Evolutionary conservation across 2,797 vertebrate genomes (phyloP), one percentile per base, ranked within the genome.

Genomic region (Coluber constrictor): DNA sequence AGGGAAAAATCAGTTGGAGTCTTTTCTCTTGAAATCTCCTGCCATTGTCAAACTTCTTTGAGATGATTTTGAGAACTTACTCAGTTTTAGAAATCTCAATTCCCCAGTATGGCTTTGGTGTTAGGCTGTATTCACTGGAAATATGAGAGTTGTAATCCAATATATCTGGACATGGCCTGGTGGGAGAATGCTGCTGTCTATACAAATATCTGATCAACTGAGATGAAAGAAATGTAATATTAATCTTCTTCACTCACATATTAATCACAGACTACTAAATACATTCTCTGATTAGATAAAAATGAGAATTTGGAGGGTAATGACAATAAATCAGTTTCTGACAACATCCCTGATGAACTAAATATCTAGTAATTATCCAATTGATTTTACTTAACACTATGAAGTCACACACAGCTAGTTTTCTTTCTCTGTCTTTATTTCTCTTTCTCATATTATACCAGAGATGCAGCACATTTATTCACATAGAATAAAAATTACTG

Each of bases 401-500:
- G 3, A 94, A 92, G 56, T 86, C 57, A 89, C 51, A 91, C 57
- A 91, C 15, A 91, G 47, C 70, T 89, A 88, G 90, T 66, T 54
- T 54, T 54, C 56, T 47, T 70, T 79, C 86, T 54, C 92, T 86
- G 55, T 60, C 74, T 47, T 23, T 51, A 57, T 47, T 23, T 37
- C 29, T 66, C 90, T 59, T 51, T 55, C 47, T 92, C 29, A 93
- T 47, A 94, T 51, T 83, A 54, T 86, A 91, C 89, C 94, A 94
- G 96, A 94, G 94, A 95, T 87, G 93, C 88, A 96, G 93, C 95
- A 97, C 79, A 25, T 83, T 83, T 83, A 95, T 95, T 93, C 83
- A 70, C 94, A 11, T 91, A 96, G 5, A 55, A 91, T 88, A 93
- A 97, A 95, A 97, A 97, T 97, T 95, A 97, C 95, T 95, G 89